Conservation (phyloP, 1,140 invertebrate species). For the Maniola jurtina region DNA sequence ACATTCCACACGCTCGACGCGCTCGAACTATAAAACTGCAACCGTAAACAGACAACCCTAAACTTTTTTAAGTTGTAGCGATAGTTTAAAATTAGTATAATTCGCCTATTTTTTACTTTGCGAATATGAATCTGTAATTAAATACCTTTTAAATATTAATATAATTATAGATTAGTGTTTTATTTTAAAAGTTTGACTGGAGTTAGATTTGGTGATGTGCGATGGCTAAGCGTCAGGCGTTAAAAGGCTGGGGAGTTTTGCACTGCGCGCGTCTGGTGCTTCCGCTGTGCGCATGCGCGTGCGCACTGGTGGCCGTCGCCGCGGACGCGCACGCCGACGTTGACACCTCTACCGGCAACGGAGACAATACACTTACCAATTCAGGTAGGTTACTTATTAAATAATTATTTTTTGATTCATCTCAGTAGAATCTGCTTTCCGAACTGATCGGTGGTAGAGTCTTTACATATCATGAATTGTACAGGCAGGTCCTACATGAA, state of each 20-base stretch:
- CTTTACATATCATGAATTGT: no score
- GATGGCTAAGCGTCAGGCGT: conserved; percentile 55
- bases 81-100: conserved; percentile 22
- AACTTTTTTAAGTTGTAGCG: conserved; percentile 24
- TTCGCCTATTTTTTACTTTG: neutral
- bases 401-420: neutral
- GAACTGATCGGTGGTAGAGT: no score
- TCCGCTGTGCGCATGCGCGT: conserved; percentile 66
- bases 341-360: conserved; percentile 67
- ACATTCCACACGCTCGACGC: conserved; percentile 36
- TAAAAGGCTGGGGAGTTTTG: conserved; percentile 37
- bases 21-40: conserved; percentile 32
- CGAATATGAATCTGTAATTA: neutral
- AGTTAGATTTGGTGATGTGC: conserved; percentile 66
- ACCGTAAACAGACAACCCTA: conserved; percentile 11
- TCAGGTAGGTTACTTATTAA: conserved; percentile 52
- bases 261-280: conserved; percentile 39
- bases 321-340: conserved; percentile 62
- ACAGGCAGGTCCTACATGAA: no score
- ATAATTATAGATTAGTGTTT: conserved; percentile 18
- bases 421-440: no score
- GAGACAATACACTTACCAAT: conserved; percentile 71
- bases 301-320: conserved; percentile 52
- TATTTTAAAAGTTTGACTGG: conserved; percentile 24
- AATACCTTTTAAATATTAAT: conserved; percentile 23